These are phyloP conservation scores for Tenualosa ilisha DNA, from an alignment of 2,797 vertebrate genomes.

Conservation along the genomic window DNA sequence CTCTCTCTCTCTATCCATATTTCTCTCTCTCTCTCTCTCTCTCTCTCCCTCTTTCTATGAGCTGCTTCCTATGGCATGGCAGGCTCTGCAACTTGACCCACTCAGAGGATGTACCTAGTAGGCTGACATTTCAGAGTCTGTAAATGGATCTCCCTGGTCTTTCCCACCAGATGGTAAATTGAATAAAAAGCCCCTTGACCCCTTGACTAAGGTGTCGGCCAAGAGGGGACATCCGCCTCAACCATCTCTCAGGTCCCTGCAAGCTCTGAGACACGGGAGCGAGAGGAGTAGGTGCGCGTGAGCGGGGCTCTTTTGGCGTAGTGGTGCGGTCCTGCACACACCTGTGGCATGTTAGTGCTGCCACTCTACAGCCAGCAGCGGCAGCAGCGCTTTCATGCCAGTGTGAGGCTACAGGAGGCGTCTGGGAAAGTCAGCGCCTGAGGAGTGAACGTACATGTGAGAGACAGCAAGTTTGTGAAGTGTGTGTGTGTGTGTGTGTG, in stretches of 20 bases:
- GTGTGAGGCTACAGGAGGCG: not conserved
- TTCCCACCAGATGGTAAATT: conserved; percentile 57
- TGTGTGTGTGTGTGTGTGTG: not conserved
- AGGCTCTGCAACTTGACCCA: conserved; percentile 60
- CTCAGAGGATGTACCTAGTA: conserved; percentile 62
- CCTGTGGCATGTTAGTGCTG: conserved; percentile 31
- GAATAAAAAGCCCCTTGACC: conserved; percentile 22
- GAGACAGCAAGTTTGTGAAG: not conserved
- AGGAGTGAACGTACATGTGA: not conserved
- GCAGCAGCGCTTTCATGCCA: not conserved
- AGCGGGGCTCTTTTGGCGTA: not conserved
- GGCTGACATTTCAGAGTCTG: conserved; percentile 65
- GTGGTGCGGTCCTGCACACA: not conserved
- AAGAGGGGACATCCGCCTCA: not conserved
- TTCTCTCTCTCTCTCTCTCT: conserved; percentile 15
- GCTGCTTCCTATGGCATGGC: conserved; percentile 14
- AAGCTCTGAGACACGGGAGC: not conserved
- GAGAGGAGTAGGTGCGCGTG: not conserved
- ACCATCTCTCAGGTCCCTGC: not conserved
- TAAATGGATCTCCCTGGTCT: conserved; percentile 60
- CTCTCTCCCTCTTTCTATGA: not conserved
- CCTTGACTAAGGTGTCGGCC: not conserved
- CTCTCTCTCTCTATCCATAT: conserved; percentile 24
- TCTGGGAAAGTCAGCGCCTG: not conserved
- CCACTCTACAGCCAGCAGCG: not conserved